Conservation (phyloP, 2,888 invertebrate genomes). For the Mactromeris polynyma region DNA sequence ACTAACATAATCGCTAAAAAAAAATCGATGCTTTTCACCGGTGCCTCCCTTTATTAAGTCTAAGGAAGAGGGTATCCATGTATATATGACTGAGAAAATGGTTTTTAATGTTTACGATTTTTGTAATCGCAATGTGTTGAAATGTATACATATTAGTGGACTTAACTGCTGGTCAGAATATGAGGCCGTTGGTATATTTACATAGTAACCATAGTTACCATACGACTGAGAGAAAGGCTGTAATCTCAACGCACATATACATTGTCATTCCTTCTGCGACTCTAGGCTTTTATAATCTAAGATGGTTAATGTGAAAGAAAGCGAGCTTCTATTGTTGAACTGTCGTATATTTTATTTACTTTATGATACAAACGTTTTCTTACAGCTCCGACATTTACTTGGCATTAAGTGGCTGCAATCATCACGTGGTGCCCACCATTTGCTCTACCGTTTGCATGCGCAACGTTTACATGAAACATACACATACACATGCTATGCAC, state of each 20-base stretch:
- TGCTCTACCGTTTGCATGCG: too few species aligned
- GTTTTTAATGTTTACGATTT: background rate
- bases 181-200: background rate
- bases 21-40: background rate
- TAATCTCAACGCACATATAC: background rate
- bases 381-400: too few species aligned
- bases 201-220: background rate
- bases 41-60: background rate
- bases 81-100: background rate
- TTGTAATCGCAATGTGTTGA: background rate
- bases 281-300: too few species aligned
- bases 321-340: too few species aligned
- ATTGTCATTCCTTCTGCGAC: background rate
- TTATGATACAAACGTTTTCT: too few species aligned
- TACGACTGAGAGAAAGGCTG: background rate
- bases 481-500: too few species aligned
- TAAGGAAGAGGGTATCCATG: background rate
- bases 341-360: too few species aligned
- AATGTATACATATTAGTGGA: background rate
- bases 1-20: background rate
- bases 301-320: too few species aligned
- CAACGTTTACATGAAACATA: too few species aligned
- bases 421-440: too few species aligned
- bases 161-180: background rate
- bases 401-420: too few species aligned